Percentiles rank a stretch among this genome's conserved stretches.
These are phyloP conservation scores for Trachelus stipa DNA, from an alignment of 2,888 invertebrate genomes.

Conservation along the genomic window DNA sequence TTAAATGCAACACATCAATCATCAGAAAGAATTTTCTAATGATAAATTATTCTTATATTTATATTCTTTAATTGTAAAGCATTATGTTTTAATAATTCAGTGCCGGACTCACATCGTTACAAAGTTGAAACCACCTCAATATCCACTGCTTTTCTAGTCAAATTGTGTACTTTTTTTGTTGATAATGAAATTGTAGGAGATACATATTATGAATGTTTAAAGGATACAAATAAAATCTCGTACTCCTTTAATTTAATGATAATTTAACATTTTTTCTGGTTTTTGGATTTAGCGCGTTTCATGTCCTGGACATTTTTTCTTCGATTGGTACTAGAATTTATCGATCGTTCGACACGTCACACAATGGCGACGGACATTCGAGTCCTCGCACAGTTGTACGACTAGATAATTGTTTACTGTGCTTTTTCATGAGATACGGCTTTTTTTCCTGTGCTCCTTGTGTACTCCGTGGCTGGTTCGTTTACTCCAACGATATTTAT, in stretches of 20 bases:
- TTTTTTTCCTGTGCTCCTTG: constrained; percentile 15
- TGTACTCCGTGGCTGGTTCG: constrained; percentile 22
- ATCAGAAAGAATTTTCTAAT: not conserved
- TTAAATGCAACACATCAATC: not conserved
- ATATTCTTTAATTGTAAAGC: not conserved
- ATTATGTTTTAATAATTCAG: not conserved
- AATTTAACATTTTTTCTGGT: not conserved
- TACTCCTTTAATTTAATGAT: not conserved
- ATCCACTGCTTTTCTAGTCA: not conserved
- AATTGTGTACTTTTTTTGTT: not conserved
- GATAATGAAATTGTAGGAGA: not conserved
- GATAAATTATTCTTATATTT: not conserved
- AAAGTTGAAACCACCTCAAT: not conserved
- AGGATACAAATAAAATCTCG: not conserved
- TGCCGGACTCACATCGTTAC: not conserved
- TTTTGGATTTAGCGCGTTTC: not conserved
- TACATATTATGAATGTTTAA: not conserved
- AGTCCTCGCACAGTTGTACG: constrained; percentile 10
- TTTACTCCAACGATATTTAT: constrained; percentile 19
- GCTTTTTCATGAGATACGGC: constrained; percentile 16
- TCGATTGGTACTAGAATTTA: constrained; percentile 6
- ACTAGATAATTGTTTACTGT: constrained; percentile 32
- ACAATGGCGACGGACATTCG: constrained; percentile 36
- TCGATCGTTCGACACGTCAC: constrained; percentile 37
- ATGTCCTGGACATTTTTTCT: not conserved